Evolutionary conservation across 2,888 invertebrate genomes (phyloP), one percentile per base, ranked within the genome.

Genomic region (Athrips mouffetella): DNA sequence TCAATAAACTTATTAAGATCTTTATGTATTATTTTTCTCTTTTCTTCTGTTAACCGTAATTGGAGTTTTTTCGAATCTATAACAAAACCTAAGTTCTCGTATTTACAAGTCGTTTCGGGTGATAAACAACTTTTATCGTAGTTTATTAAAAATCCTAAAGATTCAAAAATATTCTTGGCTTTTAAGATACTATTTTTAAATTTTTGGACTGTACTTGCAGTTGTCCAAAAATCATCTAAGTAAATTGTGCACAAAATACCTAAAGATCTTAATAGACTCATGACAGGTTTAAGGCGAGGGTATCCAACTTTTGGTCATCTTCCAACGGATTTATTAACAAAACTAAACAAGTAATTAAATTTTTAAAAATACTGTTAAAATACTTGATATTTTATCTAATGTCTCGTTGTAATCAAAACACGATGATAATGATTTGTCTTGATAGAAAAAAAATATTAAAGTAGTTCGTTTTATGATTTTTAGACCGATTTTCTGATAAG

Each of bases 251-350:
- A 54, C 15, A 49, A 18, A 31, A 40, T 45, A 10, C 51, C 51
- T 18, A 18, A 15, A 8, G 41, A 46, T 35, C 53, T 46, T 13
- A 53, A 27, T 13, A 51, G 25, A 21, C 18, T 37, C 8, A 49
- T 29, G 3, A 53, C 47, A 7, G 53, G 53, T 47, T 53, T 50
- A n/a, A n/a, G n/a, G n/a, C n/a, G n/a, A n/a, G n/a, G n/a, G n/a
- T n/a, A n/a, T n/a, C n/a, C n/a, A n/a, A n/a, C n/a, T n/a, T n/a
- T n/a, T n/a, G n/a, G n/a, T n/a, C n/a, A n/a, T n/a, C n/a, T n/a
- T n/a, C n/a, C n/a, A n/a, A n/a, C n/a, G n/a, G n/a, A n/a, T n/a
- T n/a, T n/a, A n/a, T n/a, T n/a, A n/a, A n/a, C n/a, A n/a, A n/a
- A n/a, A n/a, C n/a, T n/a, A n/a, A n/a, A n/a, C n/a, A n/a, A n/a